phyloP scores from a whole-genome alignment of 2,797 vertebrate species.

The Galago senegalensis region DNA sequence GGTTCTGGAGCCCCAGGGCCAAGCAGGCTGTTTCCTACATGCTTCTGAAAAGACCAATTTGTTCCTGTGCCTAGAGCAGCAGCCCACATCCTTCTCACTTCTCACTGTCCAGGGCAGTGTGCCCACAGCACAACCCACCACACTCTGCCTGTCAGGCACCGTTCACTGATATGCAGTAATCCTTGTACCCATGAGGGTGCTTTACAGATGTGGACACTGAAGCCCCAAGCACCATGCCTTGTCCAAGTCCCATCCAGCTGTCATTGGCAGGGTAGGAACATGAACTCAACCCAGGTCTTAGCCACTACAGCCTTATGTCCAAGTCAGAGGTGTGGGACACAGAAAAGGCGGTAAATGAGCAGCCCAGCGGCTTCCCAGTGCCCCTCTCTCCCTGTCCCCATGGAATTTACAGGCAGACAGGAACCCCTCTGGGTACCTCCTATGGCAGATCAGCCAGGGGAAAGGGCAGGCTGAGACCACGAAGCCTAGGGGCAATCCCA shows the following conservation, averaged over 20 bases:
- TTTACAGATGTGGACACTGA: neutral
- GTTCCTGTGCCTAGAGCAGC: neutral
- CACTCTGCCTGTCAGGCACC: neutral
- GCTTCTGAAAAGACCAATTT: neutral
- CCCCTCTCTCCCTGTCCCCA: too few relatives aligned
- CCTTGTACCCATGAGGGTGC: neutral
- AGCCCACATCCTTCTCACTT: neutral
- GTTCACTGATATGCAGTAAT: accelerated
- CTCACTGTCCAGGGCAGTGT: too few relatives aligned
- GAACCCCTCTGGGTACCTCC: neutral
- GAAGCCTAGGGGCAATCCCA: neutral
- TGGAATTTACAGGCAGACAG: neutral
- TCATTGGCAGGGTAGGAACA: neutral
- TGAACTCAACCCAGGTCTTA: neutral
- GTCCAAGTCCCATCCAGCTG: neutral
- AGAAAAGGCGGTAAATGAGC: neutral
- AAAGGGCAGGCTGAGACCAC: neutral
- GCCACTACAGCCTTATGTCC: neutral
- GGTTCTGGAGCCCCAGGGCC: neutral
- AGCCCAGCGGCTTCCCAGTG: neutral
- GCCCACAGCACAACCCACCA: neutral
- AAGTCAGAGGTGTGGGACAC: neutral
- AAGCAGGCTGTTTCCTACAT: neutral
- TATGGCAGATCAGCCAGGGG: too few relatives aligned
- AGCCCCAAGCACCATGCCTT: neutral